These are phyloP conservation scores for Habropoda laboriosa DNA, from an alignment of 1,140 invertebrate species.

Conservation along the genomic window DNA sequence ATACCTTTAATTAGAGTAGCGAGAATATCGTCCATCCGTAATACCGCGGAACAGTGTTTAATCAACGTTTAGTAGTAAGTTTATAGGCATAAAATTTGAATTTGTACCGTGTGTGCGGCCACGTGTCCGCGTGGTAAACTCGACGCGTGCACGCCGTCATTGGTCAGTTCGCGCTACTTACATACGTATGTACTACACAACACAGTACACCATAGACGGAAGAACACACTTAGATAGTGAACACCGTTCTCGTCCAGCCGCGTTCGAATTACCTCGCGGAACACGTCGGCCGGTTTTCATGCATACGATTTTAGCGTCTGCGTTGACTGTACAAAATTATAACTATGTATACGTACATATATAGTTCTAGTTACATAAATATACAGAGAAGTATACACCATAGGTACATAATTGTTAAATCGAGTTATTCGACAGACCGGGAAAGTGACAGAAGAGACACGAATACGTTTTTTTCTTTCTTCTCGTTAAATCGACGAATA, in stretches of 20 bases:
- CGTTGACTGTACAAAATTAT: conserved; percentile 70
- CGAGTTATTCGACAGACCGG: conserved; percentile 20
- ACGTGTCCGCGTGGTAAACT: conserved; percentile 20
- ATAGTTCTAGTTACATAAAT: conserved; percentile 59
- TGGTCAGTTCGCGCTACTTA: not conserved
- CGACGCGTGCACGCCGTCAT: not conserved
- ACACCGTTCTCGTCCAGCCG: too few relatives aligned
- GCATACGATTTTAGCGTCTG: conserved; percentile 48
- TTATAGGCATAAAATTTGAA: conserved; percentile 76
- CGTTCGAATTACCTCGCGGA: conserved; percentile 9
- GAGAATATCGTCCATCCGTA: conserved; percentile 54
- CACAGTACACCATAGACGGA: not conserved
- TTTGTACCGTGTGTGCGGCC: conserved; percentile 79
- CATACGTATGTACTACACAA: not conserved
- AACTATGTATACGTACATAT: conserved; percentile 32
- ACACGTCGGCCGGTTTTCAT: conserved; percentile 28
- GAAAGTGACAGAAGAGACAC: conserved; percentile 1
- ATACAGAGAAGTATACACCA: conserved; percentile 61
- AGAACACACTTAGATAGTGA: too few relatives aligned
- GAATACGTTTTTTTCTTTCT: not conserved
- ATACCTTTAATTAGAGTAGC: conserved; percentile 43
- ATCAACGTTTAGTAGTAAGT: conserved; percentile 48
- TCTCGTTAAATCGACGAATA: not conserved
- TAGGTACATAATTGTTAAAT: conserved; percentile 47
- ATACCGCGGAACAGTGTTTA: conserved; percentile 49